Percentiles rank a stretch among this genome's conserved stretches.
phyloP scores from a whole-genome alignment of 2,797 vertebrate species.

The Miichthys miiuy region DNA sequence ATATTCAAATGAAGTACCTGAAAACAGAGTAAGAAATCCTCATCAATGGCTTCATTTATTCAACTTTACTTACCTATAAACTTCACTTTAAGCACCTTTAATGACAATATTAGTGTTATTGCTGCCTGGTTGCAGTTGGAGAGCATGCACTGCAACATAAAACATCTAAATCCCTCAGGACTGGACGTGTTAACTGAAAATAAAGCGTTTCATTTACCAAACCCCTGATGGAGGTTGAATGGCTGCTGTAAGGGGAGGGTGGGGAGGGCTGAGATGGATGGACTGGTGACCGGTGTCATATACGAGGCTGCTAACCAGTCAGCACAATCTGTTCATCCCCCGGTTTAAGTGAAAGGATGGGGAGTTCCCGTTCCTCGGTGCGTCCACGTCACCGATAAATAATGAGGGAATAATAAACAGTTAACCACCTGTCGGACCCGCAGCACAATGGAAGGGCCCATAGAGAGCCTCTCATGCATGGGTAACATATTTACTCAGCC shows the following conservation, averaged over 20 bases:
- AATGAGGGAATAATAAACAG: conserved; percentile 93
- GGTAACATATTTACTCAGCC: conserved; percentile 99
- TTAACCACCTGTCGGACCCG: conserved; percentile 97
- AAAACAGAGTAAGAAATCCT: background rate
- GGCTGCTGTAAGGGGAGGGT: conserved; percentile 13
- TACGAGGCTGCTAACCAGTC: conserved; percentile 73
- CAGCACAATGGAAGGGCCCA: conserved; percentile 88
- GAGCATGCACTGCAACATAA: background rate
- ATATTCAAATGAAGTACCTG: background rate
- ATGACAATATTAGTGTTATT: background rate
- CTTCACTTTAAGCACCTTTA: background rate
- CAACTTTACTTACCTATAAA: background rate
- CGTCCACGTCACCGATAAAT: conserved; percentile 81
- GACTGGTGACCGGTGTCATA: conserved; percentile 68
- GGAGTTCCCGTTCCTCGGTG: conserved; percentile 73
- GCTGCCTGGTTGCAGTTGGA: background rate
- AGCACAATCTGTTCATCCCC: conserved; percentile 78
- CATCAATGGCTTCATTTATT: background rate
- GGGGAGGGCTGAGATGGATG: conserved; percentile 57
- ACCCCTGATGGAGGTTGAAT: conserved; percentile 32
- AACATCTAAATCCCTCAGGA: background rate
- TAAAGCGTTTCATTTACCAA: conserved; percentile 31
- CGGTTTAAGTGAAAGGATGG: conserved; percentile 68
- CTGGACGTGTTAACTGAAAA: conserved; percentile 39
- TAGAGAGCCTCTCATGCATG: conserved; percentile 96